Base-by-base conservation (phyloP, 2,113 vertebrate genomes). In the Rutilus rutilus region DNA sequence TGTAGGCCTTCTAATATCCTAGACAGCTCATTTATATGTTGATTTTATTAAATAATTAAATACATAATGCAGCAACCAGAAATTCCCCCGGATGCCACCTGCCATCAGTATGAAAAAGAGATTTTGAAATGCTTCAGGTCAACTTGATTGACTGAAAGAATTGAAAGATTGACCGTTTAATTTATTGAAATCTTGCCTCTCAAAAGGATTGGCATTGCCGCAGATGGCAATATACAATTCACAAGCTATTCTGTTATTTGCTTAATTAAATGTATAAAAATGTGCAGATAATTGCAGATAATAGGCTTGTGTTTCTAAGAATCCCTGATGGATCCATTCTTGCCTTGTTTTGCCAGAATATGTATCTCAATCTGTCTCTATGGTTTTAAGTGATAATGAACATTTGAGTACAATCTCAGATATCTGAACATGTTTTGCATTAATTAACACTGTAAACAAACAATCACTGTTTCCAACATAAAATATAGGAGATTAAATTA, bases 341-440 rank as follows among this genome's bases (percentile, higher is more conserved):
- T 17, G 79, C 42, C 25, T 82, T 67, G 42, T 52, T 50, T 67
- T 82, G 79, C 79, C 79, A 82, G 60, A 82, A 50, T 82, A 47
- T 65, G 79, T 27, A 54, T 82, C 42, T 45, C 76, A 78, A 42
- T 62, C 78, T 80, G 57, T 80, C 59, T 75, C 73, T 75, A 3
- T 45, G 73, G 12, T 54, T 78, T 57, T 17, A 65, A 81, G 60
- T 65, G 78, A 64, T 81, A 81, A 64, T 81, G 57, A 81, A 27
- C 36, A 45, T 81, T 81, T 81, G 15, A 21, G 42, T n/a, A 42
- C 78, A 81, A 23, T 65, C 42, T 33, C 39, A 50, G 19, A 69
- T n/a, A 67, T 69, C 15, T 36, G 59, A 81, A 81, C 64, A 81
- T 81, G 59, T 47, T 65, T 25, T 19, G 39, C 14, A 65, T 80